Evolutionary conservation across 2,113 vertebrate genomes (phyloP).

Genomic region (Clarias magur): DNA sequence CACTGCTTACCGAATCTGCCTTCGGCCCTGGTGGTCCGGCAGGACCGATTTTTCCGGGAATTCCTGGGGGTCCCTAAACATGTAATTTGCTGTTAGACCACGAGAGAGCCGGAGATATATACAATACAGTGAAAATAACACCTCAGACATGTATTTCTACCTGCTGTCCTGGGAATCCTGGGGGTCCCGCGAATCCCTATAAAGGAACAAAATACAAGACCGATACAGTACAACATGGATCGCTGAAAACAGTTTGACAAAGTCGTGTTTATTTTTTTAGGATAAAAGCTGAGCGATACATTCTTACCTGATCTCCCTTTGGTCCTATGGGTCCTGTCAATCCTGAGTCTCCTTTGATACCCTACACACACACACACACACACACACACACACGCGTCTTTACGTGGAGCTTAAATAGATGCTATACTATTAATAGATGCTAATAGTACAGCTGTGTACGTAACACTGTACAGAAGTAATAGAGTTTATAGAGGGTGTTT

Average conservation of each 20-base stretch:
- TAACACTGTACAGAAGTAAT: neutral
- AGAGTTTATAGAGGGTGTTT: neutral
- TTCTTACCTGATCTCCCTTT: slow-evolving; percentile 87
- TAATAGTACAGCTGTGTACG: neutral
- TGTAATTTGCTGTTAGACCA: neutral
- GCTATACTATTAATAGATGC: no score
- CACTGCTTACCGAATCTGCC: slow-evolving; percentile 81
- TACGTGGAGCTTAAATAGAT: neutral
- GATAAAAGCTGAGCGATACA: neutral
- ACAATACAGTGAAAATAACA: neutral
- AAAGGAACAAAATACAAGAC: slow-evolving; percentile 37
- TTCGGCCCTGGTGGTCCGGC: slow-evolving; percentile 77
- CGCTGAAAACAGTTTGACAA: neutral
- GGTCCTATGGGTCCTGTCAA: slow-evolving; percentile 74
- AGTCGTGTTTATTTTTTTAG: neutral
- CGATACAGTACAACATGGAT: neutral
- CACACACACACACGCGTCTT: neutral
- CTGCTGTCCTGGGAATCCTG: slow-evolving; percentile 87
- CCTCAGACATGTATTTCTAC: slow-evolving; percentile 64
- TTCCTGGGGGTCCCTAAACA: slow-evolving; percentile 83
- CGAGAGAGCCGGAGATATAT: neutral
- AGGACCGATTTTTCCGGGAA: slow-evolving; percentile 83
- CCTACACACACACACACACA: slow-evolving; percentile 67
- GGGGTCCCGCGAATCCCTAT: slow-evolving; percentile 90
- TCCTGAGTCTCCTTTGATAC: slow-evolving; percentile 86